phyloP scores from a whole-genome alignment of 2,888 invertebrate species.

The Cataglyphis albicans region DNA sequence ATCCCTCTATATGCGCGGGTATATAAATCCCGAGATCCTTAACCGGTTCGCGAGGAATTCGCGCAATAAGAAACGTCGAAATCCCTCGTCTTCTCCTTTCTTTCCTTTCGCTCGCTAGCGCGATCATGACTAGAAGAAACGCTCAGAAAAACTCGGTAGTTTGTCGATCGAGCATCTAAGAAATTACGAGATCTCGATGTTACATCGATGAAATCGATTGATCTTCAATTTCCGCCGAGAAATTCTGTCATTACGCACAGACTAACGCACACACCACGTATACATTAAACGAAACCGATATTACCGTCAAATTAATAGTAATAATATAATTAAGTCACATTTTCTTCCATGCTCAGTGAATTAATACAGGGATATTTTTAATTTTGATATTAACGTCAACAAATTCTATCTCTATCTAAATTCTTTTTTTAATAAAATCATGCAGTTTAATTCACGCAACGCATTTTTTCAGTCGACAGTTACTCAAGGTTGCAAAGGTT shows the following conservation, averaged over 20 bases:
- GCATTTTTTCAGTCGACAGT: not conserved
- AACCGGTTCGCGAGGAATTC: conserved; percentile 78
- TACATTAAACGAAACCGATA: not conserved
- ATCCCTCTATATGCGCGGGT: conserved; percentile 75
- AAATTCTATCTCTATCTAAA: not conserved
- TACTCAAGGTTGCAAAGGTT: conserved; percentile 20
- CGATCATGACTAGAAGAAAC: conserved; percentile 44
- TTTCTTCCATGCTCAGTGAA: not conserved
- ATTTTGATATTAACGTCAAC: not conserved
- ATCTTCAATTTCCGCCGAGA: conserved; percentile 8
- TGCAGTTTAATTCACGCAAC: not conserved
- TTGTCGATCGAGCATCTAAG: conserved; percentile 52
- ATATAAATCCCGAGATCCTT: conserved; percentile 81
- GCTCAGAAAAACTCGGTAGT: conserved; percentile 60
- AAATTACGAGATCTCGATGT: conserved; percentile 51
- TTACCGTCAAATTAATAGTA: not conserved
- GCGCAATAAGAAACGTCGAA: conserved; percentile 73
- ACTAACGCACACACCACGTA: not conserved
- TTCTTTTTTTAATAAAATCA: not conserved
- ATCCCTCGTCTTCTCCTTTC: conserved; percentile 62
- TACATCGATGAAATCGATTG: conserved; percentile 16
- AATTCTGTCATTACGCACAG: conserved; percentile 9
- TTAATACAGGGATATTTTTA: conserved; percentile 4
- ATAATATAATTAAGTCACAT: not conserved
- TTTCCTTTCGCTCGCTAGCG: conserved; percentile 57